Percentiles rank a stretch among this genome's conserved stretches.
phyloP scores from a whole-genome alignment of 1,140 invertebrate genomes.

The Epicauta chinensis region DNA sequence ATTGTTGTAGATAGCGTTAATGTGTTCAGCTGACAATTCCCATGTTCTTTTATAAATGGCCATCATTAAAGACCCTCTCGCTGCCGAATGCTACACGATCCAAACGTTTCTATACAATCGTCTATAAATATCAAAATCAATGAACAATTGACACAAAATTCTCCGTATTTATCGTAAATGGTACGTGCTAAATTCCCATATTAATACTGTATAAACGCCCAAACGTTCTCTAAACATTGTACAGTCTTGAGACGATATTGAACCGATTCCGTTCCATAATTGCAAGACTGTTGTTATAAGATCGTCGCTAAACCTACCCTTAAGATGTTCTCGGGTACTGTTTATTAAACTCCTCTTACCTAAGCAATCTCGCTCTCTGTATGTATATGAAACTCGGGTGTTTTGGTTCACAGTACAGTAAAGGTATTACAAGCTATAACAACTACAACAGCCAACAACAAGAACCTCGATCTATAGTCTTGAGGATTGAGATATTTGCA shows the following conservation, averaged over 20 bases:
- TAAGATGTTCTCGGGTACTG: slow-evolving; percentile 7
- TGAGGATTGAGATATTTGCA: slow-evolving; percentile 17
- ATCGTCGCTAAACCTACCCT: slow-evolving; percentile 10
- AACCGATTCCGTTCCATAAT: slow-evolving; percentile 8
- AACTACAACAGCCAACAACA: slow-evolving; percentile 2
- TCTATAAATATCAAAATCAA: too few species aligned
- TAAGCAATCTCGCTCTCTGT: slow-evolving; percentile 17
- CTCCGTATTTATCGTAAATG: too few species aligned
- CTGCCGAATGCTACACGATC: too few species aligned
- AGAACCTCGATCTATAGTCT: background rate
- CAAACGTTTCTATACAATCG: too few species aligned
- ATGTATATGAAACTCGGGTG: slow-evolving; percentile 13
- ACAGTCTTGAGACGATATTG: too few species aligned
- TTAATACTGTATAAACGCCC: too few species aligned
- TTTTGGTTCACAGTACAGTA: slow-evolving; percentile 12
- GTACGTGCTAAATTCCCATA: too few species aligned
- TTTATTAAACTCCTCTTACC: slow-evolving; percentile 13
- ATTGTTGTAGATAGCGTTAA: slow-evolving; percentile 1
- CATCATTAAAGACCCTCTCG: slow-evolving; percentile 4
- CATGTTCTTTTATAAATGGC: slow-evolving; percentile 15
- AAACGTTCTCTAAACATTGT: too few species aligned
- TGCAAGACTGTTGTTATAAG: slow-evolving; percentile 14
- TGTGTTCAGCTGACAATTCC: slow-evolving; percentile 12
- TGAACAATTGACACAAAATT: too few species aligned
- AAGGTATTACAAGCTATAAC: slow-evolving; percentile 4